Percentiles rank a stretch among this genome's conserved stretches.
Evolutionary conservation across 2,888 invertebrate species (phyloP).

Genomic region (Drosophila diplacantha): DNA sequence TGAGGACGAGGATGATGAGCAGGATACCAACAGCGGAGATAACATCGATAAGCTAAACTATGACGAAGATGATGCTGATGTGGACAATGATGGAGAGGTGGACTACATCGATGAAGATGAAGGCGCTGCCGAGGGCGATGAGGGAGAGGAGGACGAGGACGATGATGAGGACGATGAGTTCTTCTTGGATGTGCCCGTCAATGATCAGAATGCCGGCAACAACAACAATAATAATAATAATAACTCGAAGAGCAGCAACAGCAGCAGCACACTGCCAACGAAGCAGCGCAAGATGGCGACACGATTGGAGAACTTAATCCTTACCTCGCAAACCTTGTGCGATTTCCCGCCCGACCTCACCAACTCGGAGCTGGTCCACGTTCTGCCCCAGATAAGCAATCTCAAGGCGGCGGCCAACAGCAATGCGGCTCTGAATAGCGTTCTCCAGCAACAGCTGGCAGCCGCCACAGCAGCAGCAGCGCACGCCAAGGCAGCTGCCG

Average conservation of each 20-base stretch:
- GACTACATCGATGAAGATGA: conserved; percentile 74
- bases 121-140: conserved; percentile 62
- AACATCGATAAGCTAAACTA: conserved; percentile 62
- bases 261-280: conserved; percentile 40
- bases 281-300: conserved; percentile 73
- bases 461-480: conserved; percentile 66
- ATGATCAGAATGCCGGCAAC: conserved; percentile 27
- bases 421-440: conserved; percentile 65
- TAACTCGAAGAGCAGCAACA: conserved; percentile 44
- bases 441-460: conserved; percentile 73
- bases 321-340: conserved; percentile 74
- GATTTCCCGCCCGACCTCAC: conserved; percentile 76
- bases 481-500: conserved; percentile 55
- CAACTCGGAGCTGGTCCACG: conserved; percentile 75
- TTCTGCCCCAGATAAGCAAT: conserved; percentile 75
- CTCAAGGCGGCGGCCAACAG: conserved; percentile 68
- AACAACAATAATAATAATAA: conserved; percentile 18
- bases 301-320: conserved; percentile 74
- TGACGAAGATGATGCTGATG: conserved; percentile 58
- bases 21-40: conserved; percentile 69
- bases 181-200: conserved; percentile 61
- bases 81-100: conserved; percentile 64
- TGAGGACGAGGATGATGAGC: conserved; percentile 45
- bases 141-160: conserved; percentile 67
- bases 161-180: conserved; percentile 65